Percentiles rank a stretch among this genome's conserved stretches.
phyloP scores from a whole-genome alignment of 1,140 invertebrate species.

The Calephelis nemesis region DNA sequence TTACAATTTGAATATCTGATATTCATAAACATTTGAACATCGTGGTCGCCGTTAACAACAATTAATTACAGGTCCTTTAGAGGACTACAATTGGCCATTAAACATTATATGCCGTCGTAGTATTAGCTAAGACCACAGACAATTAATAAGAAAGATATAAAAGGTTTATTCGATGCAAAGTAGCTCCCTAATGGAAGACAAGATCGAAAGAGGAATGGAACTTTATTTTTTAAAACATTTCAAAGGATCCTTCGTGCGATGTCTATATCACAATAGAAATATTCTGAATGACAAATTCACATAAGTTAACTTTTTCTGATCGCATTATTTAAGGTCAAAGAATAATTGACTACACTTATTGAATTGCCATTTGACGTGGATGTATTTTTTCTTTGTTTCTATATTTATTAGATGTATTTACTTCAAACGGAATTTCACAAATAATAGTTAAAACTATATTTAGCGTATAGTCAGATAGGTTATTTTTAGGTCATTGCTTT shows the following conservation, averaged over 20 bases:
- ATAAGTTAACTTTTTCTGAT: conserved; percentile 50
- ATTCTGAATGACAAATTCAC: conserved; percentile 51
- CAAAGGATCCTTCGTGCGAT: conserved; percentile 52
- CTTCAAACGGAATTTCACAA: too few species aligned
- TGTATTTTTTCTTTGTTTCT: too few species aligned
- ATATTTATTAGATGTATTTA: too few species aligned
- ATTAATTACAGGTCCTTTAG: conserved; percentile 1
- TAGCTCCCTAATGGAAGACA: not conserved
- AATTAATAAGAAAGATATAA: conserved; percentile 7
- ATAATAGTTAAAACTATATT: too few species aligned
- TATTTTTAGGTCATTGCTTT: too few species aligned
- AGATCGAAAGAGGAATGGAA: conserved; percentile 35
- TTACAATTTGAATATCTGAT: not conserved
- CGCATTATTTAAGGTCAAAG: conserved; percentile 11
- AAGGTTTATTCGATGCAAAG: conserved; percentile 7
- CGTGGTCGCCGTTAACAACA: not conserved
- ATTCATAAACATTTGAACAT: not conserved
- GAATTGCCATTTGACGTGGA: too few species aligned
- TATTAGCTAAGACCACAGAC: conserved; percentile 1
- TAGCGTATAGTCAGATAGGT: too few species aligned
- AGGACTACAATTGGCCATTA: conserved; percentile 10
- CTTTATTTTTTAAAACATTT: conserved; percentile 64
- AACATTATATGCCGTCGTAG: conserved; percentile 2
- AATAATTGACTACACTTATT: too few species aligned
- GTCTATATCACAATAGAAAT: conserved; percentile 56